Evolutionary conservation across 2,888 invertebrate genomes (phyloP).

Genomic region (Pedicia rivosa): DNA sequence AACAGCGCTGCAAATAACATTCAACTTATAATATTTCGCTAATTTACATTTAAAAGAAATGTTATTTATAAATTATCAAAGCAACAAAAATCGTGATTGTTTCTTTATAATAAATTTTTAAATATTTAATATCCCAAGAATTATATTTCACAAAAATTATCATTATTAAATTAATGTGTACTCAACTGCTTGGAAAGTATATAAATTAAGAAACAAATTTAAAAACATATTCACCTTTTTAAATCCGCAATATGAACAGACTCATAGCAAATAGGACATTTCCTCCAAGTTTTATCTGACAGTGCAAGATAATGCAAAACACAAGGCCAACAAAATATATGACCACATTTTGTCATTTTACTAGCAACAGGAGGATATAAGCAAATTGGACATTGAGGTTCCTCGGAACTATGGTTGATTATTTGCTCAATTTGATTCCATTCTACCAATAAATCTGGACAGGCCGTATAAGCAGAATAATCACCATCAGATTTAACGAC

Average conservation of each 20-base stretch:
- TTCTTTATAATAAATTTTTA: background rate
- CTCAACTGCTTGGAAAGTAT: background rate
- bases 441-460: slow-evolving; percentile 79
- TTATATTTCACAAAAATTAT: slow-evolving; percentile 1
- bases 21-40: background rate
- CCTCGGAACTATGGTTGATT: slow-evolving; percentile 47
- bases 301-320: slow-evolving; percentile 80
- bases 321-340: slow-evolving; percentile 93
- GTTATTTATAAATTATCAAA: background rate
- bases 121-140: slow-evolving; percentile 1
- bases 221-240: slow-evolving; percentile 46
- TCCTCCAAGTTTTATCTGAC: slow-evolving; percentile 64
- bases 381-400: slow-evolving; percentile 81
- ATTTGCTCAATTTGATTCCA: slow-evolving; percentile 91
- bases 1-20: slow-evolving; percentile 5
- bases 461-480: slow-evolving; percentile 51
- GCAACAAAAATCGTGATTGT: background rate
- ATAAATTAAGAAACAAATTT: slow-evolving; percentile 10
- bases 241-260: slow-evolving; percentile 63
- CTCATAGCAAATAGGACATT: slow-evolving; percentile 89
- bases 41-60: background rate
- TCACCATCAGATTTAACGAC: slow-evolving; percentile 71
- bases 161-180: background rate
- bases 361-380: slow-evolving; percentile 72
- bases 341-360: slow-evolving; percentile 88